These are phyloP conservation scores for Boleophthalmus pectinirostris DNA, from an alignment of 2,113 vertebrate genomes.

Conservation along the genomic window DNA sequence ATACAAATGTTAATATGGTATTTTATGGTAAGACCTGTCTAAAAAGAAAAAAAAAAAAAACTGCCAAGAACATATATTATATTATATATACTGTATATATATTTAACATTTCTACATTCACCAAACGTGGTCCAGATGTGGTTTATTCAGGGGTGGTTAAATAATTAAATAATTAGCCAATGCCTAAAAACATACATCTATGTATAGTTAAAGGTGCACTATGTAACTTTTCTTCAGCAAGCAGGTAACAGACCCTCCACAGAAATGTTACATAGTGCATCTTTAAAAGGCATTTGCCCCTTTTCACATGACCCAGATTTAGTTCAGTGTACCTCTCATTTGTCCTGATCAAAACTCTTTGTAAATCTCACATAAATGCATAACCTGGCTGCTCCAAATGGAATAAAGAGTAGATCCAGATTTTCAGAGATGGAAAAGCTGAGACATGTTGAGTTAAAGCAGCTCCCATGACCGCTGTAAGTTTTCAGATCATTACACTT, in stretches of 20 bases:
- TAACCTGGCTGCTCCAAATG: conserved; percentile 49
- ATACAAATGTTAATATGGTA: too few species aligned
- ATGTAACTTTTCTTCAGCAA: too few species aligned
- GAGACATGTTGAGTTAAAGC: conserved; percentile 56
- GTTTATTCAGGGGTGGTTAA: too few species aligned
- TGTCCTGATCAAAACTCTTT: conserved; percentile 47
- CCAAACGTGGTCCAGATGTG: too few species aligned
- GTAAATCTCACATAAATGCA: conserved; percentile 70
- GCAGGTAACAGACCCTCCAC: too few species aligned
- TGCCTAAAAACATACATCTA: not conserved
- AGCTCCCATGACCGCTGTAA: conserved; percentile 54
- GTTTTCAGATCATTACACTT: conserved; percentile 35
- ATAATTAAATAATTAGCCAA: not conserved
- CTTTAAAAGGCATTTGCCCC: conserved; percentile 26
- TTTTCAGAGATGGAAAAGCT: conserved; percentile 72
- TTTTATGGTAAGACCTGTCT: too few species aligned
- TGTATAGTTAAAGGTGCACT: too few species aligned
- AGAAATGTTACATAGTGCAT: too few species aligned
- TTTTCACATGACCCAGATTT: conserved; percentile 47
- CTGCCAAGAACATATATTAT: too few species aligned
- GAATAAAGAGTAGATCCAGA: conserved; percentile 48
- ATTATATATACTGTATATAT: too few species aligned
- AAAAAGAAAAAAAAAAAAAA: too few species aligned
- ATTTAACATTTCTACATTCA: too few species aligned
- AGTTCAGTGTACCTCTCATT: conserved; percentile 52